Conservation (phyloP, 2,797 vertebrate species). For the Sciurus vulgaris region DNA sequence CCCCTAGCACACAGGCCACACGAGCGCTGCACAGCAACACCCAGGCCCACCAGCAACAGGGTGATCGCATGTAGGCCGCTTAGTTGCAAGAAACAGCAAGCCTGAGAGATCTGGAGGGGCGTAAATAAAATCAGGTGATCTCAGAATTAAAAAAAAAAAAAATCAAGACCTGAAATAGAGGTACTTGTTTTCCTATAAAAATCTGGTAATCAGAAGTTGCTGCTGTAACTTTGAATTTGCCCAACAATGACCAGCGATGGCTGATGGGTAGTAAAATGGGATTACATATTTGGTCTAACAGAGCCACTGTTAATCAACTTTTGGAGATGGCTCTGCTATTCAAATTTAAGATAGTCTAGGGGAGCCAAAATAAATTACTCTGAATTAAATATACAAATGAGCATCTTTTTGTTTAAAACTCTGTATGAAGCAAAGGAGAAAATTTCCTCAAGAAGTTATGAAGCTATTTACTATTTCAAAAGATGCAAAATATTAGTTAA, state of each 20-base stretch:
- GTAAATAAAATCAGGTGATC: neutral
- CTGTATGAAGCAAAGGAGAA: neutral
- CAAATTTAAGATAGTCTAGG: neutral
- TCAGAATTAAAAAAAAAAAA: neutral
- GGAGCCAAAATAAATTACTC: neutral
- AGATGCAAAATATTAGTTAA: neutral
- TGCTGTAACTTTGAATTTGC: neutral
- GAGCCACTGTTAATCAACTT: no score
- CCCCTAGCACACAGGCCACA: neutral
- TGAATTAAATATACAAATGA: neutral
- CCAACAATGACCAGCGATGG: neutral
- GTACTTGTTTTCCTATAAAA: neutral
- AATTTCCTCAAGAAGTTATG: neutral
- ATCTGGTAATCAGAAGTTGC: neutral
- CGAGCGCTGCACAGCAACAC: neutral
- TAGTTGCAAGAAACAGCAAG: neutral
- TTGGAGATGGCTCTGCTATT: neutral
- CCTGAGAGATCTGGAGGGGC: neutral
- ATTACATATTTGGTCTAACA: no score
- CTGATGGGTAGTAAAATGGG: fast-evolving
- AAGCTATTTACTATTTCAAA: neutral
- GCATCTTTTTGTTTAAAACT: neutral
- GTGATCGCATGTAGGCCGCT: fast-evolving
- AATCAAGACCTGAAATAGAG: neutral
- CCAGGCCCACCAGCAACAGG: no score